Evolutionary conservation across 2,797 vertebrate genomes (phyloP).

Genomic region (Gambusia yucatana): DNA sequence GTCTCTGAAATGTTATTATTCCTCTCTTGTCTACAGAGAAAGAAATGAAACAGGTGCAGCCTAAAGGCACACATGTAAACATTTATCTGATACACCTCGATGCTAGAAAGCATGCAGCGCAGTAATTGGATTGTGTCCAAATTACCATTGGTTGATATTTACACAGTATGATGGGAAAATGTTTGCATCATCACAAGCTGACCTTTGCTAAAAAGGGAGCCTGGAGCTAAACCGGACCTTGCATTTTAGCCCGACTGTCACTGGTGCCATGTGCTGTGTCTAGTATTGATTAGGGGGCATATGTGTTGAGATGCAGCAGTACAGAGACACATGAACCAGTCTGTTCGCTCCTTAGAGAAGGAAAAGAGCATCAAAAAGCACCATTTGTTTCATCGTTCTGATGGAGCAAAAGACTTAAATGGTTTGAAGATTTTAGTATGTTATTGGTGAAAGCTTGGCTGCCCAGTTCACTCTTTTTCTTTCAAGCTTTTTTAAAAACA

Average conservation of each 20-base stretch:
- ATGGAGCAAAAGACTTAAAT: neutral
- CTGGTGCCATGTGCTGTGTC: conserved; percentile 32
- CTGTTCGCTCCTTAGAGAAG: neutral
- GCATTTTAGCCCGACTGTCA: conserved; percentile 22
- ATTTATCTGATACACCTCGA: conserved; percentile 20
- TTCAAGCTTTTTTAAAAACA: neutral
- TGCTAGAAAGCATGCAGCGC: conserved; percentile 9
- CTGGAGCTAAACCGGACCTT: conserved; percentile 30
- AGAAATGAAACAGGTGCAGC: conserved; percentile 16
- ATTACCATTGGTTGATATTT: conserved; percentile 31
- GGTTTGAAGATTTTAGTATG: neutral
- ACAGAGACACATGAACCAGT: neutral
- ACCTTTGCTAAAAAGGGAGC: conserved; percentile 39
- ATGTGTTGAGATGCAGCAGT: conserved; percentile 16
- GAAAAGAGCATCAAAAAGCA: neutral
- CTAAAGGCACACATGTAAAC: conserved; percentile 21
- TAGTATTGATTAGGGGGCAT: conserved; percentile 52
- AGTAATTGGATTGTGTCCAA: conserved; percentile 7
- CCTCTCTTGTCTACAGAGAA: conserved; percentile 10
- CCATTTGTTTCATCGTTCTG: neutral
- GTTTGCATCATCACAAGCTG: conserved; percentile 19
- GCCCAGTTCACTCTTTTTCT: neutral
- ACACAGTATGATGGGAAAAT: conserved; percentile 9
- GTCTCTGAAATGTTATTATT: conserved; percentile 23
- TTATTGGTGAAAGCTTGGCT: neutral